Percentiles rank a stretch among this genome's conserved stretches.
phyloP scores from a whole-genome alignment of 1,140 invertebrate species.

The Capitella teleta region DNA sequence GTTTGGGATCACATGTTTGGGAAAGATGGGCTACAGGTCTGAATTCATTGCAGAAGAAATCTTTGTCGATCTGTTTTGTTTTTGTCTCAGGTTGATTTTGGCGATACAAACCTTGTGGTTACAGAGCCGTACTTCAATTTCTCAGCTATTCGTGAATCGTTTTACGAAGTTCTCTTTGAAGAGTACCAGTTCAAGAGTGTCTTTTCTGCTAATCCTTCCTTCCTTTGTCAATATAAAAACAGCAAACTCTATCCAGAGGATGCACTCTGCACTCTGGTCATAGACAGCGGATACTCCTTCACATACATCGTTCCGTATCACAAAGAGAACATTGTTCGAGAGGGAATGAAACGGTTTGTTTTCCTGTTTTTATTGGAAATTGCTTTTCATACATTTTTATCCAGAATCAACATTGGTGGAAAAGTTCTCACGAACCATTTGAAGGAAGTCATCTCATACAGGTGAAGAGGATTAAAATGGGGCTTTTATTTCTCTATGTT shows the following conservation, averaged over 20 bases:
- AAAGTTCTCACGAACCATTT: slow-evolving; percentile 96
- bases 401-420: slow-evolving; percentile 85
- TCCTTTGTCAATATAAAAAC: neutral
- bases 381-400: slow-evolving; percentile 11
- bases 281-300: slow-evolving; percentile 91
- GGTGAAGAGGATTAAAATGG: slow-evolving; percentile 17
- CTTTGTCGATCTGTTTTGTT: neutral
- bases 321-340: slow-evolving; percentile 70
- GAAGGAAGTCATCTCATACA: slow-evolving; percentile 92
- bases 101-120: slow-evolving; percentile 62
- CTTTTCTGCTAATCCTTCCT: slow-evolving; percentile 62
- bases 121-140: slow-evolving; percentile 96
- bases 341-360: slow-evolving; percentile 39
- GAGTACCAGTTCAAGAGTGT: slow-evolving; percentile 86
- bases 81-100: slow-evolving; percentile 31
- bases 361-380: neutral
- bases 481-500: too few relatives aligned
- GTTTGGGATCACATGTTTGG: slow-evolving; percentile 94
- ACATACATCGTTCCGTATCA: slow-evolving; percentile 90
- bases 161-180: slow-evolving; percentile 94
- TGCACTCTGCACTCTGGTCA: slow-evolving; percentile 64
- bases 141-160: slow-evolving; percentile 77
- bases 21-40: slow-evolving; percentile 70
- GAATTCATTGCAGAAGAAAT: neutral
- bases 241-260: slow-evolving; percentile 35